A percentile compares a stretch with the other conserved stretches of the same genome.
phyloP scores from a whole-genome alignment of 2,797 vertebrate species.

The Thripadectes ignobilis region DNA sequence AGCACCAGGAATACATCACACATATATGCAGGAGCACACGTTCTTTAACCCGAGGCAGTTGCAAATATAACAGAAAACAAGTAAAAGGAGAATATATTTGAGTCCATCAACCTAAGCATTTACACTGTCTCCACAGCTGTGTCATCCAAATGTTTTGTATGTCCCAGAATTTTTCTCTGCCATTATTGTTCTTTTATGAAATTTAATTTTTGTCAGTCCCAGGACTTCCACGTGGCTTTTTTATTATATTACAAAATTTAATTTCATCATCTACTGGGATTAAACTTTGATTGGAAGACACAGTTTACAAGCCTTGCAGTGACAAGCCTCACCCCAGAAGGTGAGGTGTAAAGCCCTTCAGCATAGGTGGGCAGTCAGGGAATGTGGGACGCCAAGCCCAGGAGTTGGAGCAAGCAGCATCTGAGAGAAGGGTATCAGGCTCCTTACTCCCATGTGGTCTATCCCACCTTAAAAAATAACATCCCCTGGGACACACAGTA shows the following conservation, averaged over 20 bases:
- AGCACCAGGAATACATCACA: background rate
- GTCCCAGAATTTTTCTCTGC: background rate
- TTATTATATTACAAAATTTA: constrained; percentile 11
- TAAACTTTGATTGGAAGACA: background rate
- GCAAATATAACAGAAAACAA: background rate
- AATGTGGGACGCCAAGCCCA: accelerated
- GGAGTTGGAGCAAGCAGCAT: accelerated
- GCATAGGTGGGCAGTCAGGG: accelerated
- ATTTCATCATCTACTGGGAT: constrained; percentile 31
- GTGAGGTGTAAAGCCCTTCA: background rate
- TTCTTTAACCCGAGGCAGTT: background rate
- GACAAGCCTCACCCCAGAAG: background rate
- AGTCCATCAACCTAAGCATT: background rate
- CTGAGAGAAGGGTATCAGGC: accelerated
- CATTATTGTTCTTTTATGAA: background rate
- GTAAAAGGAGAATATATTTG: background rate
- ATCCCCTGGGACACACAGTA: background rate
- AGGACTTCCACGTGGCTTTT: background rate
- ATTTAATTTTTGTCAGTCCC: constrained; percentile 24
- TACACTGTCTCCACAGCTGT: background rate
- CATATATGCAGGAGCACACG: background rate
- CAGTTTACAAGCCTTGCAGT: background rate
- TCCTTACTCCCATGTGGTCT: background rate
- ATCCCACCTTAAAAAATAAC: background rate
- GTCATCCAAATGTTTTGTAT: background rate